phyloP scores from a whole-genome alignment of 2,797 vertebrate genomes.

The Orientallactaga sibirica region DNA sequence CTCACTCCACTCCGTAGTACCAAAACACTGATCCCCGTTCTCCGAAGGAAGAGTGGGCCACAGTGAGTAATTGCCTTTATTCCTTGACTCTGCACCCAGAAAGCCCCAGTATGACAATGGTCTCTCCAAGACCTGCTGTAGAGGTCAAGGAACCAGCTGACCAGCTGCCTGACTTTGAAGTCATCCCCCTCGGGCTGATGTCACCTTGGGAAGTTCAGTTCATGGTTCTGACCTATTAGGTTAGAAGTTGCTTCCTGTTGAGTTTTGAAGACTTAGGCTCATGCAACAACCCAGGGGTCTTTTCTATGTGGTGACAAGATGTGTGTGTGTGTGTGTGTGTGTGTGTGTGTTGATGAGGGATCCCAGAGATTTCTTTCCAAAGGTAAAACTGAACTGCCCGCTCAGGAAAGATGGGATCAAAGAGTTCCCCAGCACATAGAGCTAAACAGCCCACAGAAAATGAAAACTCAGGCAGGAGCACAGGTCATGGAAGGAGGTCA shows the following conservation, averaged over 20 bases:
- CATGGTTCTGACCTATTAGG: neutral
- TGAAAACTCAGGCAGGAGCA: neutral
- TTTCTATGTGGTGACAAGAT: constrained; percentile 65
- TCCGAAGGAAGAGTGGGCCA: constrained; percentile 48
- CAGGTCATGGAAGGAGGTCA: constrained; percentile 3
- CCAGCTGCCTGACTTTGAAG: neutral
- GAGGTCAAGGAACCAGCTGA: neutral
- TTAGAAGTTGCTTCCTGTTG: constrained; percentile 51
- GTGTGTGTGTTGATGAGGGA: neutral
- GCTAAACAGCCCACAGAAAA: neutral
- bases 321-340: constrained; percentile 56
- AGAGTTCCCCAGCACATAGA: neutral
- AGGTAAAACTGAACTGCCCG: neutral
- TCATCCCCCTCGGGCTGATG: constrained; percentile 77
- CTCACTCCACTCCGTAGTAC: neutral
- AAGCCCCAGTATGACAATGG: constrained; percentile 76
- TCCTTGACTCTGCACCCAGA: constrained; percentile 64
- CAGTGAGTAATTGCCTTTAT: constrained; percentile 39
- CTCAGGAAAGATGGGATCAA: constrained; percentile 38
- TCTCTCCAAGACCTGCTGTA: constrained; percentile 77
- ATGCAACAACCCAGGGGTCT: neutral
- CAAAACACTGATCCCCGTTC: neutral
- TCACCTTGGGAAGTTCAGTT: constrained; percentile 61
- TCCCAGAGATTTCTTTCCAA: neutral
- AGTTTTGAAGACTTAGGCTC: constrained; percentile 13